Percentiles rank a stretch among this genome's conserved stretches.
These are phyloP conservation scores for Burhinus oedicnemus DNA, from an alignment of 2,113 vertebrate species.

Conservation along the genomic window DNA sequence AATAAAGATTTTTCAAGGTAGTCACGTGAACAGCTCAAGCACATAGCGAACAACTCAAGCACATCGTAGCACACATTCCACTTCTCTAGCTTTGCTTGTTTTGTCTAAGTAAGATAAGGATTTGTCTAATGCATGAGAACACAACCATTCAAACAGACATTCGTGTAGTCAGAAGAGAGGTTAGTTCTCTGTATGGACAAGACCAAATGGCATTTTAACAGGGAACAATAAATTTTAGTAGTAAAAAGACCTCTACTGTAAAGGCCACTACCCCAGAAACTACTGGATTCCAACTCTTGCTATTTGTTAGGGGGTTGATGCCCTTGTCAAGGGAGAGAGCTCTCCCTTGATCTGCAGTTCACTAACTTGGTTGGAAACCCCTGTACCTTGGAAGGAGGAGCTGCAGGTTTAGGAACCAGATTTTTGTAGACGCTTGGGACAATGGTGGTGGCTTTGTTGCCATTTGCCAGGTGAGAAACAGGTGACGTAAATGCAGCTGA, in stretches of 20 bases:
- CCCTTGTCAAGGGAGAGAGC: background rate
- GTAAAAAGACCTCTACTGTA: background rate
- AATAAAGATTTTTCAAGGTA: constrained; percentile 10
- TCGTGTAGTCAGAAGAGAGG: background rate
- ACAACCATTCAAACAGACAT: background rate
- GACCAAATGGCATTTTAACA: background rate
- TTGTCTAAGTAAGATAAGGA: background rate
- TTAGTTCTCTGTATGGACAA: background rate
- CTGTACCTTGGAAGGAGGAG: constrained; percentile 92
- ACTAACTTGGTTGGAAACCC: background rate
- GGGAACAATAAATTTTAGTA: background rate
- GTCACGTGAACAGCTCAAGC: background rate
- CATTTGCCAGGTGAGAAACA: constrained; percentile 89
- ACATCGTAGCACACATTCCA: background rate
- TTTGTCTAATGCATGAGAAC: background rate
- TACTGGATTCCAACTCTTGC: background rate
- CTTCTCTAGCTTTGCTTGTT: background rate
- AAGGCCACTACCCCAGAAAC: background rate
- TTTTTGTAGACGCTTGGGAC: constrained; percentile 98
- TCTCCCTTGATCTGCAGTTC: background rate
- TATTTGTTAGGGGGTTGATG: background rate
- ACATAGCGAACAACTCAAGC: background rate
- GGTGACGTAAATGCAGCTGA: constrained; percentile 93
- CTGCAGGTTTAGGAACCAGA: constrained; percentile 94
- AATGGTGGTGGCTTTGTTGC: constrained; percentile 88